Conservation (phyloP, 2,797 vertebrate species). For the Acanthurus lineatus region DNA sequence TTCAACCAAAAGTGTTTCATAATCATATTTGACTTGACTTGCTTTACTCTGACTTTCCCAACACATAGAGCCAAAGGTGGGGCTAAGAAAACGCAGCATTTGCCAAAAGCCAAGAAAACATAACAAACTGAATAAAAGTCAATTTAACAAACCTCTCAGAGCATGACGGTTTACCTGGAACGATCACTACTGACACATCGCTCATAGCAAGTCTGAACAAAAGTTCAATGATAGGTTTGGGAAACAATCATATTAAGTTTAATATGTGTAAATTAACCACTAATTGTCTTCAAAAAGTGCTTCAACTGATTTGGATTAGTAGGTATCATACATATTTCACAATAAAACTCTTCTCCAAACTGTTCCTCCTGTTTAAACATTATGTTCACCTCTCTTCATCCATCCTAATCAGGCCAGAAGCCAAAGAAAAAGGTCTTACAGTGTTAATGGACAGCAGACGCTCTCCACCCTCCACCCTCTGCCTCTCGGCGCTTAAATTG, state of each 20-base stretch:
- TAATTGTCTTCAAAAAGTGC: not conserved
- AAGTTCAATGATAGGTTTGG: constrained; percentile 10
- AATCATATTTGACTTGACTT: constrained; percentile 22
- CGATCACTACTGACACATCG: not conserved
- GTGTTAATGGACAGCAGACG: constrained; percentile 84
- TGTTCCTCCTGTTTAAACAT: not conserved
- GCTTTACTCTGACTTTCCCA: constrained; percentile 21
- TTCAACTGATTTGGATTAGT: not conserved
- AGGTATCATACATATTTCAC: not conserved
- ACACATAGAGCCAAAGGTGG: constrained; percentile 8
- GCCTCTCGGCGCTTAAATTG: constrained; percentile 77
- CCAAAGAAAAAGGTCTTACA: constrained; percentile 85
- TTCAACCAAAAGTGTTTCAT: not conserved
- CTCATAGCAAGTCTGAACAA: not conserved
- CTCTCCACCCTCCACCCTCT: constrained; percentile 69
- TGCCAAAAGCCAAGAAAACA: constrained; percentile 3
- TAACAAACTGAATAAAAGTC: constrained; percentile 16
- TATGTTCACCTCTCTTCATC: constrained; percentile 12
- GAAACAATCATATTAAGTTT: not conserved
- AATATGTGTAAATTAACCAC: not conserved
- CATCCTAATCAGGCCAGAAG: constrained; percentile 73
- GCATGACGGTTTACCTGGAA: constrained; percentile 1
- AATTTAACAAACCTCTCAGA: constrained; percentile 10
- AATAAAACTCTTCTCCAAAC: not conserved
- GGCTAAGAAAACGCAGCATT: not conserved